Conservation (phyloP, 2,797 vertebrate genomes). For the Silurus aristotelis region DNA sequence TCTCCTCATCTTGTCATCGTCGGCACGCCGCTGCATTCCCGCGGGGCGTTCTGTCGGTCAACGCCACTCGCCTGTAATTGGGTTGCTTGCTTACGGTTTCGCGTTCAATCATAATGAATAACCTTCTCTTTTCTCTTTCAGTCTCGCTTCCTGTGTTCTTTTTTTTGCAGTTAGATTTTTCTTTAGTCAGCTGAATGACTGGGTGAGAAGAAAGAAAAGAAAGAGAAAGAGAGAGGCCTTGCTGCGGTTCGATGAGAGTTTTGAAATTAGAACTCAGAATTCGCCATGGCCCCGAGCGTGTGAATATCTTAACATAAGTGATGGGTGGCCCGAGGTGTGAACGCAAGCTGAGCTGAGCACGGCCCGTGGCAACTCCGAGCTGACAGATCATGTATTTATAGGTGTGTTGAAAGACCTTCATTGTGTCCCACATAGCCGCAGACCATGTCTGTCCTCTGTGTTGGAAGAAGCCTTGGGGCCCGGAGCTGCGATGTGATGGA, state of each 20-base stretch:
- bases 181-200: constrained; percentile 77
- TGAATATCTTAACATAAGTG: constrained; percentile 84
- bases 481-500: constrained; percentile 74
- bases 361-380: constrained; percentile 73
- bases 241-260: constrained; percentile 76
- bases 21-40: constrained; percentile 31
- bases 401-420: constrained; percentile 83
- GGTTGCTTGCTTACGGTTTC: constrained; percentile 77
- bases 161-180: background rate
- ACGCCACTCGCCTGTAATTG: constrained; percentile 60
- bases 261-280: constrained; percentile 79
- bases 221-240: constrained; percentile 55
- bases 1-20: constrained; percentile 34
- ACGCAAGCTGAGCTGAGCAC: constrained; percentile 71
- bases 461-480: constrained; percentile 79
- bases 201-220: constrained; percentile 46
- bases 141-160: constrained; percentile 50
- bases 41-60: constrained; percentile 34
- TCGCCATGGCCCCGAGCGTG: constrained; percentile 70
- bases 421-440: constrained; percentile 81
- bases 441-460: constrained; percentile 82
- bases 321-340: constrained; percentile 76
- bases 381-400: constrained; percentile 85
- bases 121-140: constrained; percentile 41
- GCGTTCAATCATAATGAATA: constrained; percentile 77